Evolutionary conservation across 2,113 vertebrate genomes (phyloP), one percentile per base, ranked within the genome.

Genomic region (Heterotilapia buettikoferi): DNA sequence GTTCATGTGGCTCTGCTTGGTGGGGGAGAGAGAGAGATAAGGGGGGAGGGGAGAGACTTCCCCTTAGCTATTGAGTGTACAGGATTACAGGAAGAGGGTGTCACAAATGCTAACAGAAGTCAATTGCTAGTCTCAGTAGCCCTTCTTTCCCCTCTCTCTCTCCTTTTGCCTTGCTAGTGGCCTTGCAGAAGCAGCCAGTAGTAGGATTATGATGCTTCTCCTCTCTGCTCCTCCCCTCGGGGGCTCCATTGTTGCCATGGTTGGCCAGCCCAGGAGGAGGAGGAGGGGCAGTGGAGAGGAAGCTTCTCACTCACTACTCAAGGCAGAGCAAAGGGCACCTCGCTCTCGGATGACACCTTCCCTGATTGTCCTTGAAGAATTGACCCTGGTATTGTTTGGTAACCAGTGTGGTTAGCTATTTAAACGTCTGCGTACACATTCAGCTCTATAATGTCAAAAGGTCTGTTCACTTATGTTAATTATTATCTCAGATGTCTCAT

Each of bases 21-120:
- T 87, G 86, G 83, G 88, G 80, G 88, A 84, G 92, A 83, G 76
- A 68, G 85, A 88, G 83, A 81, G 71, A 68, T 50, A 26, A 54
- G 71, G 81, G 90, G 89, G 78, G 73, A 24, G 59, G 92, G 84
- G 87, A 54, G 85, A 87, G 83, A 87, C 56, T 82, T 88, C 92
- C 94, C 92, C 24, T 52, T 24, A 38, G 87, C 89, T 71, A 85
- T 76, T 94, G 91, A 90, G 82, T 82, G 82, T 88, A 86, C 45
- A 68, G 84, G 94, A 90, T 92, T 93, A 94, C 90, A 92, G 87
- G 53, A 89, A 90, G 90, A 94, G 92, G 92, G 90, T 94, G 92
- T 90, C 43, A 89, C 92, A 93, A 94, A 95, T 96, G 94, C 93
- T 95, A 96, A 97, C 92, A 93, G 83, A 92, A 91, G 91, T 93